Conservation (phyloP, 2,113 vertebrate species). For the Pseudopodoces humilis region DNA sequence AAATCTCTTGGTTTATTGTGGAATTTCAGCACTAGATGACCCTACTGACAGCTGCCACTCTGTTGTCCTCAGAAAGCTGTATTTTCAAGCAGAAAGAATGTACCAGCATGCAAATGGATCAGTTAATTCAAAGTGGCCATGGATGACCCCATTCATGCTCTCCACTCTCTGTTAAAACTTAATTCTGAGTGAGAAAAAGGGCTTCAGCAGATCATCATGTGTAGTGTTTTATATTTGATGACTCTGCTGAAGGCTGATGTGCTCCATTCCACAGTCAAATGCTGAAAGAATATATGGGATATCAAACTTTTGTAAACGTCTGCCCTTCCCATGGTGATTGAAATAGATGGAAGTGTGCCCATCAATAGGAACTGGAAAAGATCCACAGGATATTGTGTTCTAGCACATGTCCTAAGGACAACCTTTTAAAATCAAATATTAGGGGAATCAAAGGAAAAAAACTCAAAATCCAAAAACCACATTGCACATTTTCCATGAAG, state of each 20-base stretch:
- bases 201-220: neutral
- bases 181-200: neutral
- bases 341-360: constrained; percentile 34
- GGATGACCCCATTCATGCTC: neutral
- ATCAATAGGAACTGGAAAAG: constrained; percentile 44
- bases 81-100: neutral
- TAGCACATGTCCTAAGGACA: constrained; percentile 12
- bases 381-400: constrained; percentile 38
- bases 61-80: neutral
- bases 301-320: constrained; percentile 38
- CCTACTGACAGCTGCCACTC: neutral
- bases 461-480: neutral
- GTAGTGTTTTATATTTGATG: neutral
- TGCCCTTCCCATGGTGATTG: constrained; percentile 14
- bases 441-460: neutral
- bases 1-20: neutral
- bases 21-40: neutral
- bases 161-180: neutral
- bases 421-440: constrained; percentile 22
- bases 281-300: constrained; percentile 10
- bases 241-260: neutral
- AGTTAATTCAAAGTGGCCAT: constrained; percentile 3
- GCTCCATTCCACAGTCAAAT: neutral
- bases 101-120: neutral
- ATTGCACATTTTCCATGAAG: neutral